Percentiles rank a stretch among this genome's conserved stretches.
Conservation (phyloP, 1,140 invertebrate species). For the Drosophila seguyi region DNA sequence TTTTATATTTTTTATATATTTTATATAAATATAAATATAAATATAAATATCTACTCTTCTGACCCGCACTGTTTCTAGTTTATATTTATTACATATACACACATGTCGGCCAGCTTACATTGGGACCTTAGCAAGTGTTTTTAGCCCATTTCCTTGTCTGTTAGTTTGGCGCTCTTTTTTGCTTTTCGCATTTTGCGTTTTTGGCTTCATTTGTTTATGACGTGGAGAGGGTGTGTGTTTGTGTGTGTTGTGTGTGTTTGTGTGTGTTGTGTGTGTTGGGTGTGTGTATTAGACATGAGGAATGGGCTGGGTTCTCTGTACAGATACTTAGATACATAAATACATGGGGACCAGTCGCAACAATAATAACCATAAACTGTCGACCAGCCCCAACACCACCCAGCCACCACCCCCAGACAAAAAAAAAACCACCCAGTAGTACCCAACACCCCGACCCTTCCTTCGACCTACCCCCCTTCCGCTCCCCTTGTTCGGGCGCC, state of each 20-base stretch:
- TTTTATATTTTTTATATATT: no score
- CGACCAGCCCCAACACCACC: slow-evolving; percentile 22
- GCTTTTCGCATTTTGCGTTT: slow-evolving; percentile 34
- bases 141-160: slow-evolving; percentile 66
- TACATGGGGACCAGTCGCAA: slow-evolving; percentile 34
- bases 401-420: background rate
- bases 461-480: background rate
- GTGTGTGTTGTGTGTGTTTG: background rate
- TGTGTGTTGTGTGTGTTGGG: background rate
- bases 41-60: background rate
- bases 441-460: background rate
- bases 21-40: no score
- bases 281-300: slow-evolving; percentile 6
- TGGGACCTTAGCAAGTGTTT: slow-evolving; percentile 61
- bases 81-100: slow-evolving; percentile 41
- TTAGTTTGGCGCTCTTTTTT: slow-evolving; percentile 40
- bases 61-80: slow-evolving; percentile 9
- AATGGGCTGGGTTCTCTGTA: slow-evolving; percentile 27
- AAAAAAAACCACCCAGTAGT: background rate
- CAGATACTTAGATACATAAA: background rate
- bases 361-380: slow-evolving; percentile 68
- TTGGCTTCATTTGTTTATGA: slow-evolving; percentile 78
- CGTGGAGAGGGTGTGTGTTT: background rate
- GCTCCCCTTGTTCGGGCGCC: slow-evolving; percentile 25
- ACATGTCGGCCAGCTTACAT: slow-evolving; percentile 36